Evolutionary conservation across 2,113 vertebrate genomes (phyloP).

Genomic region (Perognathus longimembris): DNA sequence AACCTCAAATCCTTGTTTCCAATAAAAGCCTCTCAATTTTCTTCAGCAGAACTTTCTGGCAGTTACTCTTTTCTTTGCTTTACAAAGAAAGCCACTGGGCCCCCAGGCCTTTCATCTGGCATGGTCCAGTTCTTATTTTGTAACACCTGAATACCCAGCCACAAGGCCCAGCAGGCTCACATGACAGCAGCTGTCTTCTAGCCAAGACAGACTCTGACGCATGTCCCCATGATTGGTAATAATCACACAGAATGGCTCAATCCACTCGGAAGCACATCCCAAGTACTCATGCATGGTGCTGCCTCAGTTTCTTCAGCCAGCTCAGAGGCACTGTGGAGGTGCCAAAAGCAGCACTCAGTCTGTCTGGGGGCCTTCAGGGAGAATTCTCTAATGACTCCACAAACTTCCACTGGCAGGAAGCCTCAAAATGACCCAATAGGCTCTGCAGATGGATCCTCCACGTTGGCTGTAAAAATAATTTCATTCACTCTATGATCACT

Average conservation of each 20-base stretch:
- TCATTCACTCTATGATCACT: neutral
- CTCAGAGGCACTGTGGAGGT: neutral
- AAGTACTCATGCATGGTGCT: accelerated
- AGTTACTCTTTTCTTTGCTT: neutral
- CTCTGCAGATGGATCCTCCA: neutral
- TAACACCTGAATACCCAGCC: neutral
- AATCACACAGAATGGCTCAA: neutral
- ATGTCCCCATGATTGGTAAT: too few relatives aligned
- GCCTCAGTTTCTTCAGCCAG: neutral
- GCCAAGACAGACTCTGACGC: neutral
- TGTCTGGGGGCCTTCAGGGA: neutral
- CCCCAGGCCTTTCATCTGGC: neutral
- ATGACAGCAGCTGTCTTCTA: neutral
- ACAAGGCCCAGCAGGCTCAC: neutral
- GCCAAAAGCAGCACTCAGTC: too few relatives aligned
- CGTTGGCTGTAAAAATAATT: neutral
- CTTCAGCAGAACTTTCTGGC: neutral
- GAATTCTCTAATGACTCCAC: neutral
- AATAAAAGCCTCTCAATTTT: neutral
- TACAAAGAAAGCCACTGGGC: neutral
- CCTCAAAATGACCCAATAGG: too few relatives aligned
- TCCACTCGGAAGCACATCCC: neutral
- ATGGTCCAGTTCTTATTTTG: neutral
- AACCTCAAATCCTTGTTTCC: neutral
- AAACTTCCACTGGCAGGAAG: neutral